phyloP scores from a whole-genome alignment of 1,140 invertebrate genomes.

The Drosophila mojavensis region DNA sequence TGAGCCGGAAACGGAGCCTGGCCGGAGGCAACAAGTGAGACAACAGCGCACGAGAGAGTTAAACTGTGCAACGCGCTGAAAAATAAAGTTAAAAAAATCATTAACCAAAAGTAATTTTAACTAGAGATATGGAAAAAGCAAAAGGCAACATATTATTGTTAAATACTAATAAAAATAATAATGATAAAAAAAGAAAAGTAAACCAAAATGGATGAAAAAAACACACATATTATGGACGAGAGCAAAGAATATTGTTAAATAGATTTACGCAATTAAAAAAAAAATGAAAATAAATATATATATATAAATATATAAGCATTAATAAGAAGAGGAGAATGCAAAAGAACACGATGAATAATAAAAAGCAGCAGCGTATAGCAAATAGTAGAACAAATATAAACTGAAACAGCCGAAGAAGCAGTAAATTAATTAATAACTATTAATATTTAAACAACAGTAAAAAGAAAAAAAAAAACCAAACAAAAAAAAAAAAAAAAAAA shows the following conservation, averaged over 20 bases:
- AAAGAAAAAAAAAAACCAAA: constrained; percentile 17
- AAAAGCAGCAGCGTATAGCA: constrained; percentile 71
- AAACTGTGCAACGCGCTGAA: constrained; percentile 76
- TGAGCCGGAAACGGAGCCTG: background rate
- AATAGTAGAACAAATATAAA: constrained; percentile 66
- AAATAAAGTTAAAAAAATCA: constrained; percentile 60
- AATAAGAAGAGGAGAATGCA: constrained; percentile 31
- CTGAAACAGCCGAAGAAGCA: constrained; percentile 34
- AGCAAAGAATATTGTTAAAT: constrained; percentile 79
- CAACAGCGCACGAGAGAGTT: constrained; percentile 76
- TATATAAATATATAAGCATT: constrained; percentile 1
- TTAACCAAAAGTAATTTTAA: constrained; percentile 75
- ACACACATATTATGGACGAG: constrained; percentile 70
- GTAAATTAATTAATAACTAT: constrained; percentile 22
- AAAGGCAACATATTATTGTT: constrained; percentile 77
- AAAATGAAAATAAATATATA: constrained; percentile 46
- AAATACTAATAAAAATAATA: constrained; percentile 53
- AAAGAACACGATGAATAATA: constrained; percentile 68
- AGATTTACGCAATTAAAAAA: constrained; percentile 63
- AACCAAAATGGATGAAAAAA: constrained; percentile 1
- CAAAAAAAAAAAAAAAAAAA: constrained; percentile 31
- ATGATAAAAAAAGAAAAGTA: background rate
- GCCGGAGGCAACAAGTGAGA: constrained; percentile 30
- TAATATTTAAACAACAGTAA: constrained; percentile 35
- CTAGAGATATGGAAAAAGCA: constrained; percentile 68